Percentiles rank a stretch among this genome's conserved stretches.
These are phyloP conservation scores for Phaethon lepturus DNA, from an alignment of 2,113 vertebrate genomes.

Conservation along the genomic window DNA sequence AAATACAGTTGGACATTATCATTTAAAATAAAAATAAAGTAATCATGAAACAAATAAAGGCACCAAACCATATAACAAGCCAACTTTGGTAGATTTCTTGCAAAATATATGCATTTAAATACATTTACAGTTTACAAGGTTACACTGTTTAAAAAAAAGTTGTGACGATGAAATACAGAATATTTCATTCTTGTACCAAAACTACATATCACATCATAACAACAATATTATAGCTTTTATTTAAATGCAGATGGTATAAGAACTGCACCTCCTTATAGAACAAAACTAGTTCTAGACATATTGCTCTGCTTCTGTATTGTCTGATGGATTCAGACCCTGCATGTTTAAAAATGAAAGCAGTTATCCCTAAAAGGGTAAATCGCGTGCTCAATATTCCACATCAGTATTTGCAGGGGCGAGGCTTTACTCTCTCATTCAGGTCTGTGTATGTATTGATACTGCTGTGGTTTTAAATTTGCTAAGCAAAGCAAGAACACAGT, in stretches of 20 bases:
- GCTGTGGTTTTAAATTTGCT: not conserved
- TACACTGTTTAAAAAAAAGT: not conserved
- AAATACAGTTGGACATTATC: not conserved
- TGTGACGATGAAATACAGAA: conserved; percentile 28
- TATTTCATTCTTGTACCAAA: conserved; percentile 63
- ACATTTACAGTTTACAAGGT: conserved; percentile 30
- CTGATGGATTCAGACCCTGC: not conserved
- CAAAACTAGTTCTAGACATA: not conserved
- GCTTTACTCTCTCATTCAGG: not conserved
- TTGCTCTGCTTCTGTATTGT: not conserved
- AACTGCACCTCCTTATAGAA: not conserved
- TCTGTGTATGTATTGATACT: not conserved
- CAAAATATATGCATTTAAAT: conserved; percentile 62
- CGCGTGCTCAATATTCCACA: not conserved
- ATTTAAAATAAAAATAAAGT: not conserved
- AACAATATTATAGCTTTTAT: conserved; percentile 3
- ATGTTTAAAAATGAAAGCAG: not conserved
- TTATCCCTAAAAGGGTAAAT: not conserved
- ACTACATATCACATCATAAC: conserved; percentile 3
- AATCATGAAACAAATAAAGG: not conserved
- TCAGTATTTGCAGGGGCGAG: not conserved
- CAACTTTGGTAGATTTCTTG: conserved; percentile 50
- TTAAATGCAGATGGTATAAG: not conserved
- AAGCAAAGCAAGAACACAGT: not conserved
- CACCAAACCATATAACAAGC: not conserved